Evolutionary conservation across 2,797 vertebrate genomes (phyloP).

Genomic region (Poecile montanus): DNA sequence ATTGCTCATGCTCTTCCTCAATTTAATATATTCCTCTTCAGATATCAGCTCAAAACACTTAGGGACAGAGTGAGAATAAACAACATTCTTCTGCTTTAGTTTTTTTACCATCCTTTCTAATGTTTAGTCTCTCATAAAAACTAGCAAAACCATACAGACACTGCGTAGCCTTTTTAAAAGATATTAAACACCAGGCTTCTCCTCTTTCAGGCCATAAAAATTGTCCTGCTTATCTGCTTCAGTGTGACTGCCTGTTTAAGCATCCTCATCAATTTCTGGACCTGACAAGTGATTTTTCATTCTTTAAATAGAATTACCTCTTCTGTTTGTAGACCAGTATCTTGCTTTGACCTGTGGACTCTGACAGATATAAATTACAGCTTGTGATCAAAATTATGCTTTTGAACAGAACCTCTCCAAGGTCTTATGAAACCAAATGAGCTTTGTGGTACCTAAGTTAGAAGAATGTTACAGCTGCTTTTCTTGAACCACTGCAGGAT

Average conservation of each 20-base stretch:
- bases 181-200: background rate
- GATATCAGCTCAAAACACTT: background rate
- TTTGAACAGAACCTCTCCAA: constrained; percentile 2
- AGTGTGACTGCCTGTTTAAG: constrained; percentile 15
- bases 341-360: constrained; percentile 17
- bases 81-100: background rate
- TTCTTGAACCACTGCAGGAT: background rate
- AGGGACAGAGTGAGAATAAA: background rate
- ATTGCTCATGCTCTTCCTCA: background rate
- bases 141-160: background rate
- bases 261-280: constrained; percentile 38
- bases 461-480: background rate
- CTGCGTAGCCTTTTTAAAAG: background rate
- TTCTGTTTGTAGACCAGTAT: constrained; percentile 1
- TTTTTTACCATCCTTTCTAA: background rate
- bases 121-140: background rate
- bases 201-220: background rate
- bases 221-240: background rate
- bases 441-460: background rate
- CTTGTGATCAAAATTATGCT: background rate
- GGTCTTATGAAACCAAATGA: background rate
- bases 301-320: constrained; percentile 43
- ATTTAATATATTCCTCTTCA: background rate
- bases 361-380: constrained; percentile 38
- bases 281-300: constrained; percentile 53